These are phyloP conservation scores for Stenolophus ochropezus DNA, from an alignment of 2,888 invertebrate species.

Conservation along the genomic window DNA sequence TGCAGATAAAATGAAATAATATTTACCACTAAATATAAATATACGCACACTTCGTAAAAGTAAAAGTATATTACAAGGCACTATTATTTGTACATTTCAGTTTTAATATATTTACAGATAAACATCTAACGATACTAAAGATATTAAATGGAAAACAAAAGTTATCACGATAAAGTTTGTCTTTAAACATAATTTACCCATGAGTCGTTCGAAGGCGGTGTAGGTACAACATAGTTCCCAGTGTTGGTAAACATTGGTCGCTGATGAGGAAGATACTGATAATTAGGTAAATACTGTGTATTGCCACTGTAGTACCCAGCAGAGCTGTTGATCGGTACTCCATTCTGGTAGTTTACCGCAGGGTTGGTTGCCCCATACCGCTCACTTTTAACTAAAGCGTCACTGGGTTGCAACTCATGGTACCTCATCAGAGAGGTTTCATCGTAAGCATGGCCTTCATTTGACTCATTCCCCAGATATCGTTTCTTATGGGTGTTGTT, in stretches of 20 bases:
- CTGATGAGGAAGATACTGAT: slow-evolving; percentile 71
- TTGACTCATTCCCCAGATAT: slow-evolving; percentile 63
- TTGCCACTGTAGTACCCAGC: slow-evolving; percentile 68
- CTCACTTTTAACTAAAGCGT: slow-evolving; percentile 69
- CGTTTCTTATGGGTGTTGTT: slow-evolving; percentile 63
- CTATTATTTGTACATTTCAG: slow-evolving; percentile 39
- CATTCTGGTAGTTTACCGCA: slow-evolving; percentile 65
- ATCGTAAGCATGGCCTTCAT: slow-evolving; percentile 64
- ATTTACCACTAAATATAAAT: slow-evolving; percentile 32
- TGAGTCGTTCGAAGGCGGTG: slow-evolving; percentile 12
- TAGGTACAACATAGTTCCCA: slow-evolving; percentile 41
- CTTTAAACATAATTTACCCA: slow-evolving; percentile 52
- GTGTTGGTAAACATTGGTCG: slow-evolving; percentile 44
- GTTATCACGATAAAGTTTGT: slow-evolving; percentile 18
- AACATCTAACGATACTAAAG: slow-evolving; percentile 10
- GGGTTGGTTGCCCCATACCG: slow-evolving; percentile 65
- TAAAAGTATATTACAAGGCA: slow-evolving; percentile 36
- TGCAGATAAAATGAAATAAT: slow-evolving; percentile 31
- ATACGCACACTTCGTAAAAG: slow-evolving; percentile 21
- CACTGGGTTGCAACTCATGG: slow-evolving; percentile 70
- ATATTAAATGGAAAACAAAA: slow-evolving; percentile 40
- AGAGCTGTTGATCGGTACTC: slow-evolving; percentile 64
- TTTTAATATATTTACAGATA: slow-evolving; percentile 29
- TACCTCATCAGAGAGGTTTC: slow-evolving; percentile 68
- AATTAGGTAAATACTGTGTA: slow-evolving; percentile 71